Evolutionary conservation across 2,888 invertebrate genomes (phyloP), one percentile per base, ranked within the genome.

Genomic region (Synergus umbraculus): DNA sequence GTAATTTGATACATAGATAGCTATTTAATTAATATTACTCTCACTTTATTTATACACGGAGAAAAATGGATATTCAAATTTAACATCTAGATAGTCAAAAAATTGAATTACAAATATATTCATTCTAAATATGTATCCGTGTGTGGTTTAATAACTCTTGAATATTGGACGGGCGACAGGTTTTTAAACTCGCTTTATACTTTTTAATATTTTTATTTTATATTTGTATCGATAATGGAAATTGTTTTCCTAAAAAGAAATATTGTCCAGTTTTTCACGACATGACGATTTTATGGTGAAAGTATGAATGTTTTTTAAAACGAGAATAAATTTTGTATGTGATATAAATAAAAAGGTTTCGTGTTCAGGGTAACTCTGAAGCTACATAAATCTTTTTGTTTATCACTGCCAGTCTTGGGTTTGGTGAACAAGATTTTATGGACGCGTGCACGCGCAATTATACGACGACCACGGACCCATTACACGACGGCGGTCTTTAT

Each of bases 401-500:
- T 22, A 13, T 29, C 13, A 22, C 22, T 69, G 12, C 22, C 69
- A 49, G 29, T 3, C 41, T 69, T 69, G 69, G 46, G 13, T 69
- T 69, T 69, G 49, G 46, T 8, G 69, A 49, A 69, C 46, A 49
- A 46, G 29, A 49, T 69, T 69, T 69, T 69, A 29, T 29, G 46
- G 46, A 69, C 18, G 69, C 69, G 46, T 46, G 46, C 69, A 69
- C 41, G 43, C 65, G 13, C 46, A 46, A 46, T 46, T 46, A 46
- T 46, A 46, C 78, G 80, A 67, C 58, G 76, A 77, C 69, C 79
- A 65, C 65, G 81, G 79, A 79, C 80, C 78, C 80, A 78, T 83
- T 80, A 81, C 79, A 76, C 58, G 54, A 67, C 79, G 79, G 82
- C 82, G 83, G 84, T 82, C 80, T 83, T 85, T 85, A 86, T 85